A percentile compares a stretch with the other conserved stretches of the same genome.
These are phyloP conservation scores for Myotis daubentonii DNA, from an alignment of 2,797 vertebrate genomes.

Conservation along the genomic window DNA sequence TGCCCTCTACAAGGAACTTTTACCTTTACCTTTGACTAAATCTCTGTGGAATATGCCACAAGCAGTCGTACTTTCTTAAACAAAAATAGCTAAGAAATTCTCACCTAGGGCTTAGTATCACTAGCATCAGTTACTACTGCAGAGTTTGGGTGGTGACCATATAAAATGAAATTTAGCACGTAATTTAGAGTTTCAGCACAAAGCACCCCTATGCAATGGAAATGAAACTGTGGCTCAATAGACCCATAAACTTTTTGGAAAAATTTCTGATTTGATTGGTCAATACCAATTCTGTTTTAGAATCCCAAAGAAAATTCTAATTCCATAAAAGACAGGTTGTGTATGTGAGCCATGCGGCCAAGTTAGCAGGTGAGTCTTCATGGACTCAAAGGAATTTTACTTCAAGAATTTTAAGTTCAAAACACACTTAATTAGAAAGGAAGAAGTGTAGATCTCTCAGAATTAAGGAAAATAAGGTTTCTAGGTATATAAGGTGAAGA, in stretches of 20 bases:
- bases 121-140: background rate
- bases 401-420: constrained; percentile 53
- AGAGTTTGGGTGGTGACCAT: background rate
- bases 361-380: constrained; percentile 26
- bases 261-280: constrained; percentile 13
- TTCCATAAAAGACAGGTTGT: constrained; percentile 36
- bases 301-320: constrained; percentile 62
- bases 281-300: constrained; percentile 37
- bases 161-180: constrained; percentile 32
- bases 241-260: constrained; percentile 2
- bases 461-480: constrained; percentile 13
- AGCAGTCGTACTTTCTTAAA: background rate
- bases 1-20: background rate
- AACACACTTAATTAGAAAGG: constrained; percentile 34
- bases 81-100: background rate
- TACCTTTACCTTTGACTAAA: background rate
- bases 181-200: constrained; percentile 13
- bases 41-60: background rate
- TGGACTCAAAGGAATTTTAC: constrained; percentile 8
- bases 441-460: background rate
- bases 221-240: background rate
- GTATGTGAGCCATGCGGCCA: background rate
- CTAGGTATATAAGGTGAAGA: background rate
- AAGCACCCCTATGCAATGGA: background rate
- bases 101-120: background rate